Percentiles rank a stretch among this genome's conserved stretches.
These are phyloP conservation scores for Pristiophorus japonicus DNA, from an alignment of 2,113 vertebrate species.

Conservation along the genomic window DNA sequence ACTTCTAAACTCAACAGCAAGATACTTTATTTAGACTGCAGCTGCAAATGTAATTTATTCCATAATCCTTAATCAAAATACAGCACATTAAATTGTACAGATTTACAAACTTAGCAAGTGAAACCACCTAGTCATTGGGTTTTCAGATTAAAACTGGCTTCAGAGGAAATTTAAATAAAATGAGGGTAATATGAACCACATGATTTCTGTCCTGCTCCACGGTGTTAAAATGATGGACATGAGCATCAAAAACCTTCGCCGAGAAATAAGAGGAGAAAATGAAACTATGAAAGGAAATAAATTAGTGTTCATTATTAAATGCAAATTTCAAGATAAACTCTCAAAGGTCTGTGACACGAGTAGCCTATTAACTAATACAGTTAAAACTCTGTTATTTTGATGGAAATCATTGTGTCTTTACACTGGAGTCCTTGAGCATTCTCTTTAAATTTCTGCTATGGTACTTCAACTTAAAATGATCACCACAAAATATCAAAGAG, in stretches of 20 bases:
- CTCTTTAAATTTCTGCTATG: conserved; percentile 1
- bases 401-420: not conserved
- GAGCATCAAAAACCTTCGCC: not conserved
- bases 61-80: not conserved
- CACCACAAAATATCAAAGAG: not conserved
- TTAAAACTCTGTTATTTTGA: not conserved
- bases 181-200: not conserved
- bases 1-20: conserved; percentile 20
- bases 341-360: not conserved
- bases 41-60: conserved; percentile 20
- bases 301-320: conserved; percentile 22
- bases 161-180: conserved; percentile 12
- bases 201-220: not conserved
- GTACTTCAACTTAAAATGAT: conserved; percentile 22
- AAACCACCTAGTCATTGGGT: not conserved
- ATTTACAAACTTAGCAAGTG: conserved; percentile 16
- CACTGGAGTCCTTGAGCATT: not conserved
- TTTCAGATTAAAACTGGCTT: not conserved
- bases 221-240: not conserved
- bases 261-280: not conserved
- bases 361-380: not conserved
- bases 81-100: not conserved
- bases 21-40: not conserved
- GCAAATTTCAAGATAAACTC: conserved; percentile 12
- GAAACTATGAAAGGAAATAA: not conserved